Conservation (phyloP, 1,140 invertebrate species). For the Varroa destructor region DNA sequence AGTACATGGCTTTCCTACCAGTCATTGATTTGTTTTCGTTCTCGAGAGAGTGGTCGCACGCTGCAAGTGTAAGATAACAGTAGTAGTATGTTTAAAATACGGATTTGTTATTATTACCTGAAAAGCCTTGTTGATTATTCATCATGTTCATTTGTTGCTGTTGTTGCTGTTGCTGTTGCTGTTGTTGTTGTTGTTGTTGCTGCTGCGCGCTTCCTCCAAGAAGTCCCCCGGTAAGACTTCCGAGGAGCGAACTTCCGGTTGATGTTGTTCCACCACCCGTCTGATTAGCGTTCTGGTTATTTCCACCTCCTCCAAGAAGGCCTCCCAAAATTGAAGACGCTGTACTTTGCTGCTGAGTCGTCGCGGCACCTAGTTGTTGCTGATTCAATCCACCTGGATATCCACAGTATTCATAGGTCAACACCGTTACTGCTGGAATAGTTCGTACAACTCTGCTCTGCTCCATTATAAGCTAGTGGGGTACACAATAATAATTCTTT, state of each 20-base stretch:
- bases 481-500: too few species aligned
- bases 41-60: too few species aligned
- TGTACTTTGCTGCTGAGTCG: constrained; percentile 28
- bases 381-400: neutral
- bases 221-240: constrained; percentile 23
- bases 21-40: too few species aligned
- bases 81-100: too few species aligned
- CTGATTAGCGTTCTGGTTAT: constrained; percentile 3
- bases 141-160: constrained; percentile 23
- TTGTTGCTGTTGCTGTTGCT: constrained; percentile 23
- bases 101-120: neutral
- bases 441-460: too few species aligned
- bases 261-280: neutral
- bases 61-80: too few species aligned
- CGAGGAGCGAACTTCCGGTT: constrained; percentile 24
- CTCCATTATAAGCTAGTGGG: too few species aligned
- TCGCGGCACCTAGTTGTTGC: constrained; percentile 19
- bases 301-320: constrained; percentile 20
- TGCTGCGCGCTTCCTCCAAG: constrained; percentile 28
- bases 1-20: too few species aligned
- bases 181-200: constrained; percentile 27
- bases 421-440: too few species aligned
- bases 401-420: too few species aligned
- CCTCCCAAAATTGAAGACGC: constrained; percentile 25
- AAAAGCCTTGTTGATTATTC: constrained; percentile 22